A percentile compares a stretch with the other conserved stretches of the same genome.
These are phyloP conservation scores for Tipula helvola DNA, from an alignment of 2,888 invertebrate species.

Conservation along the genomic window DNA sequence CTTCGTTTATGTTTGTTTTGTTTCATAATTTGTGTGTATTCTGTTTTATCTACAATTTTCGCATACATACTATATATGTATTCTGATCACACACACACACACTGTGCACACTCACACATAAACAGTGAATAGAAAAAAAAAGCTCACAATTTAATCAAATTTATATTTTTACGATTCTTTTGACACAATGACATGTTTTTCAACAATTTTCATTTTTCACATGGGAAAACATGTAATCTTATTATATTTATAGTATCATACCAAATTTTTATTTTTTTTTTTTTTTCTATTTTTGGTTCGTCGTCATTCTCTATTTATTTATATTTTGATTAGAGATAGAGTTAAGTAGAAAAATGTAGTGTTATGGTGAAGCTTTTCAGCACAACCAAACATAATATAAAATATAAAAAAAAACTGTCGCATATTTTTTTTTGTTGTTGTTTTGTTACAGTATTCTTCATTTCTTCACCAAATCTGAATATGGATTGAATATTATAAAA, in stretches of 20 bases:
- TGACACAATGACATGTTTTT: constrained; percentile 10
- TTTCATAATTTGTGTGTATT: background rate
- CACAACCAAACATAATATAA: background rate
- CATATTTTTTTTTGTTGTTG: background rate
- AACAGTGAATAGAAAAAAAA: background rate
- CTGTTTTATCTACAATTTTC: background rate
- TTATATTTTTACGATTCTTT: constrained; percentile 10
- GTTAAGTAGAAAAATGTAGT: background rate
- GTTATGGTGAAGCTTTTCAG: background rate
- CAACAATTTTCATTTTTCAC: constrained; percentile 10
- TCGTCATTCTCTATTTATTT: background rate
- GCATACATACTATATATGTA: too few relatives aligned
- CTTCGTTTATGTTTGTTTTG: background rate
- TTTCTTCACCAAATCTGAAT: background rate
- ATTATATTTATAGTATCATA: constrained; percentile 9
- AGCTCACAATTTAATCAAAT: constrained; percentile 10
- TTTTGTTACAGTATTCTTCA: background rate
- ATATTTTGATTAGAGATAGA: background rate
- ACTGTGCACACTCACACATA: background rate
- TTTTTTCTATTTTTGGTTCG: background rate
- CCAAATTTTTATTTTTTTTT: background rate
- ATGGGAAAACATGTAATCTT: constrained; percentile 10
- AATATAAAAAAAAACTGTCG: background rate
- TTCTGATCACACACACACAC: background rate
- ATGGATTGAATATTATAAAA: background rate